Base-by-base conservation (phyloP, 2,888 invertebrate genomes). In the Corbicula japonica region DNA sequence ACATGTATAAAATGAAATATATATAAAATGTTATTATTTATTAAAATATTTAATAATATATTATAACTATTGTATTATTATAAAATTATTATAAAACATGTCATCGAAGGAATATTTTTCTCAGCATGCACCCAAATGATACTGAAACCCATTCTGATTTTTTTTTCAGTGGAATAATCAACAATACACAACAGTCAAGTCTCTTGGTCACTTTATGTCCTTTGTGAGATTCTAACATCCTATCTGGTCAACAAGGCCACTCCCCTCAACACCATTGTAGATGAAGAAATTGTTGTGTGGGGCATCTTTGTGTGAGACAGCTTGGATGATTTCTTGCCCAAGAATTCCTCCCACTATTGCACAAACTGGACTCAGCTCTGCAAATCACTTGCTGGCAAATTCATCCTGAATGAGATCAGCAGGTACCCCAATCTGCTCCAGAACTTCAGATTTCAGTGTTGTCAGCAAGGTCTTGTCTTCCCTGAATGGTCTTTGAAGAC, bases 261-360 rank as follows among this genome's bases (percentile, higher is more conserved):
- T 95, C 90, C 96, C 96, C 48, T 93, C 92, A 71, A 95, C 81
- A 10, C 94, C 94, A 78, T 94, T 93, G 89, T 93, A 98, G 89
- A 99, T 95, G 93, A 99, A 98, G 92, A 98, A 95, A 93, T 99
- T 99, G 88, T 97, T 96, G 89, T 97, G 96, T 0, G 98, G 98
- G 0, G 96, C 95, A 92, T 98, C 98, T 89, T 97, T 96, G 90
- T 97, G 96, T 23, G 98, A 98, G 0, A 98, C 96, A 0, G 97
- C 97, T 92, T 93, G 87, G 79, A 99, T 98, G 10, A 98, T 96
- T 94, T 99, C 99, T 92, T 99, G 99, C 0, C 97, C 97, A 79
- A 99, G 95, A 18, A 98, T 96, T 21, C 99, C 99, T 0, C 99
- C 99, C 0, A 98, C 95, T 52, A 99, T 96, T 1, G 99, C 98